phyloP scores from a whole-genome alignment of 2,113 vertebrate species.

The Pseudopodoces humilis region DNA sequence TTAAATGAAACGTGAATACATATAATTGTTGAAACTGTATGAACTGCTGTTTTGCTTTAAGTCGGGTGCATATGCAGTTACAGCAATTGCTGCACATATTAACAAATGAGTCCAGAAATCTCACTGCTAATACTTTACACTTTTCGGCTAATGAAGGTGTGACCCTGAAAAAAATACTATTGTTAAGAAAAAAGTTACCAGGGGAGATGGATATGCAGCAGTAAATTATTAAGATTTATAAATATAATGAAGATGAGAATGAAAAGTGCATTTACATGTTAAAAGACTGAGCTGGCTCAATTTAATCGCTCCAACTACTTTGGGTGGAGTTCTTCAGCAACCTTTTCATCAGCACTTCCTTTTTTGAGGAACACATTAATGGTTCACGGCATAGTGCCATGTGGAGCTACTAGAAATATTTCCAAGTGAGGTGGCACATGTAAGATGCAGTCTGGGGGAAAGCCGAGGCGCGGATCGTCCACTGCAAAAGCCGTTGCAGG shows the following conservation, averaged over 20 bases:
- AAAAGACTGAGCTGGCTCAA: neutral
- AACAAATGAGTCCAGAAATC: neutral
- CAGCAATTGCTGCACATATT: neutral
- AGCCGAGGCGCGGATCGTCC: fast-evolving
- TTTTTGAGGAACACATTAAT: neutral
- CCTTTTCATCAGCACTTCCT: neutral
- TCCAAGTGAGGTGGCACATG: fast-evolving
- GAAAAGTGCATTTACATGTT: neutral
- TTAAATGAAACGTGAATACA: neutral
- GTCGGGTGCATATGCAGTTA: neutral
- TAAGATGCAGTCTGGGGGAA: neutral
- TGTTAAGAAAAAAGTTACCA: neutral
- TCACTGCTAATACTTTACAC: neutral
- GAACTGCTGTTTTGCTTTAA: neutral
- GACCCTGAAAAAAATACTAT: fast-evolving
- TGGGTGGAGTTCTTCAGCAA: neutral
- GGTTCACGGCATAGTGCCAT: neutral
- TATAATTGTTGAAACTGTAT: neutral
- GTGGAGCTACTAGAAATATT: neutral
- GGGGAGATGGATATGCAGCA: neutral
- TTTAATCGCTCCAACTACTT: neutral
- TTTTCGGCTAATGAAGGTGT: neutral
- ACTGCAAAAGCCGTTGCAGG: fast-evolving
- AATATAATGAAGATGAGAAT: neutral
- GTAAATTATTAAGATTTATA: neutral